Evolutionary conservation across 2,888 invertebrate species (phyloP).

Genomic region (Pristionchus japonicus): DNA sequence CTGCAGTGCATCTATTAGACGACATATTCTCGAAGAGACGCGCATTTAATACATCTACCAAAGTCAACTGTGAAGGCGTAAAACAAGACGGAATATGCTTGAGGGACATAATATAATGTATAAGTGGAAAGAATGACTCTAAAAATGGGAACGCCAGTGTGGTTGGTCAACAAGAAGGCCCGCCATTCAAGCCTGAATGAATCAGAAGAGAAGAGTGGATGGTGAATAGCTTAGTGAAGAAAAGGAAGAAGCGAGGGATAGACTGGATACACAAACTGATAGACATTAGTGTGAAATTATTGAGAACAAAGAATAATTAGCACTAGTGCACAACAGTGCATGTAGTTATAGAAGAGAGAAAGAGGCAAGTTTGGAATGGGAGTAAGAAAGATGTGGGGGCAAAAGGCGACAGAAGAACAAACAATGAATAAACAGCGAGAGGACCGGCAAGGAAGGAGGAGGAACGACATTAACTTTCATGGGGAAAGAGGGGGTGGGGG

Average conservation of each 20-base stretch:
- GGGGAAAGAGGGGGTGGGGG: too few species aligned
- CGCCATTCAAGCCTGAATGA: slow-evolving; percentile 27
- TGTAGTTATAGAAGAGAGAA: background rate
- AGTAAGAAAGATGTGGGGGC: slow-evolving; percentile 23
- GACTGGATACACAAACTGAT: background rate
- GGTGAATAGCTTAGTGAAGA: background rate
- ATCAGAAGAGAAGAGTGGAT: slow-evolving; percentile 14
- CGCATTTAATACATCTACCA: background rate
- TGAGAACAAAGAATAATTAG: background rate
- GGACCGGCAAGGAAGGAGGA: background rate
- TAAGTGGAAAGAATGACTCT: background rate
- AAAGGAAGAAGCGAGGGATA: background rate
- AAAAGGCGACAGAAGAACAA: slow-evolving; percentile 23
- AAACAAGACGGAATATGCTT: background rate
- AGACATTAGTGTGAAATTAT: background rate
- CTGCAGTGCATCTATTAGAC: background rate
- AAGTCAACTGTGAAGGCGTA: too few species aligned
- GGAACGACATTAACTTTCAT: slow-evolving; percentile 6
- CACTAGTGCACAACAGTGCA: background rate
- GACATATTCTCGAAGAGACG: background rate
- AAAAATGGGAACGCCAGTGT: background rate
- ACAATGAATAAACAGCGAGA: slow-evolving; percentile 41
- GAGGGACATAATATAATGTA: background rate
- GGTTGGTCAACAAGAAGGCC: background rate
- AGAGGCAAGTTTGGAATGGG: slow-evolving; percentile 7